A percentile compares a stretch with the other conserved stretches of the same genome.
Conservation (phyloP, 2,797 vertebrate species). For the Mallotus villosus region DNA sequence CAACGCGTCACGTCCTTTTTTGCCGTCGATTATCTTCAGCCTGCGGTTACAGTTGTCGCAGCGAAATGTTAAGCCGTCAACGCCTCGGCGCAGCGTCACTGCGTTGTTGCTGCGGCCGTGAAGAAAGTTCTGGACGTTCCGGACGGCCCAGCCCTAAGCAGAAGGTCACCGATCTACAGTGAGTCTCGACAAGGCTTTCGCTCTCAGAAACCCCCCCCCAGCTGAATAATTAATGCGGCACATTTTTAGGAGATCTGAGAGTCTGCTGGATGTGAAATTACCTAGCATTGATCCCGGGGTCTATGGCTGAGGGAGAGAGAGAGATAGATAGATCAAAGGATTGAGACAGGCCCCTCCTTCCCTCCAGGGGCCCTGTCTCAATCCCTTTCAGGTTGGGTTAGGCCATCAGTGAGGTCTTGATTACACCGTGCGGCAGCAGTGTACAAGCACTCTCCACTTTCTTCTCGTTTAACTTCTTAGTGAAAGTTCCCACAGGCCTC, state of each 20-base stretch:
- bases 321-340: constrained; percentile 33
- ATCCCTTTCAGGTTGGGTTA: constrained; percentile 41
- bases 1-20: too few relatives aligned
- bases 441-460: too few relatives aligned
- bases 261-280: constrained; percentile 62
- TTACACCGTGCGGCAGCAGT: constrained; percentile 9
- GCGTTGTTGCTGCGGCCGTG: too few relatives aligned
- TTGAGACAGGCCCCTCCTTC: too few relatives aligned
- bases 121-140: constrained; percentile 6
- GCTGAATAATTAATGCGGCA: constrained; percentile 67
- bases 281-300: constrained; percentile 65
- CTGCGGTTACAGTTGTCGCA: too few relatives aligned
- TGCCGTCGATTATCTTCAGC: too few relatives aligned
- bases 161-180: constrained; percentile 62
- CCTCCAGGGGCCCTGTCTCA: too few relatives aligned
- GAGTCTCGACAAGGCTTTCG: constrained; percentile 50
- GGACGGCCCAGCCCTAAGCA: constrained; percentile 1
- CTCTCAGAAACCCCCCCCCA: constrained; percentile 26
- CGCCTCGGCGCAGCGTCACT: too few relatives aligned
- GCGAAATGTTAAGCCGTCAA: too few relatives aligned
- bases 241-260: constrained; percentile 66
- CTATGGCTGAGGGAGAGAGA: constrained; percentile 34
- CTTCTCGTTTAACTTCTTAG: not conserved
- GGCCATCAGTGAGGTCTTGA: constrained; percentile 45
- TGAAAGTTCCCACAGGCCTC: not conserved